phyloP scores from a whole-genome alignment of 2,797 vertebrate genomes.

The Gallinago solitaria region DNA sequence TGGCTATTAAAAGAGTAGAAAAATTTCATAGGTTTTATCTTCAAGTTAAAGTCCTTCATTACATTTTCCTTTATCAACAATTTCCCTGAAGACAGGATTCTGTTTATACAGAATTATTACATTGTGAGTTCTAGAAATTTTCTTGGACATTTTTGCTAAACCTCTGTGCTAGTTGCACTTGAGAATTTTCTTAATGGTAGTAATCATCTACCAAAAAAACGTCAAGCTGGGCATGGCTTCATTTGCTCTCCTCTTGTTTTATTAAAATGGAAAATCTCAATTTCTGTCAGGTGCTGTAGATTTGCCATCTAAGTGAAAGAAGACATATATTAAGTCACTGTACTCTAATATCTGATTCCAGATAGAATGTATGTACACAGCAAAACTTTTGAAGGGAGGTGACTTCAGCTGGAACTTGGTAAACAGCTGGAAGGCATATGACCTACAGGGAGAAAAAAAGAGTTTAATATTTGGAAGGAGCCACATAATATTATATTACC shows the following conservation, averaged over 20 bases:
- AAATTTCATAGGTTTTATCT: not conserved
- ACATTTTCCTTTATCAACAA: not conserved
- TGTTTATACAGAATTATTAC: not conserved
- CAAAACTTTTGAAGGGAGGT: not conserved
- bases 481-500: not conserved
- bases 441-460: not conserved
- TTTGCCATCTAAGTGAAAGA: not conserved
- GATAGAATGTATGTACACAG: not conserved
- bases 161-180: not conserved
- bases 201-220: not conserved
- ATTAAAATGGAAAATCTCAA: not conserved
- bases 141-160: not conserved
- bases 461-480: not conserved
- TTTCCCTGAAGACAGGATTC: not conserved
- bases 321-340: not conserved
- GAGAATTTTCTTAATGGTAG: not conserved
- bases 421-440: not conserved
- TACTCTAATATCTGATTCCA: not conserved
- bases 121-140: not conserved
- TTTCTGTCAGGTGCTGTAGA: not conserved
- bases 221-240: not conserved
- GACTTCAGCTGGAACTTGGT: not conserved
- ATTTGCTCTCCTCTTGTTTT: not conserved
- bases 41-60: not conserved
- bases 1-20: not conserved